Base-by-base conservation (phyloP, 2,888 invertebrate genomes). In the Spodoptera littoralis region DNA sequence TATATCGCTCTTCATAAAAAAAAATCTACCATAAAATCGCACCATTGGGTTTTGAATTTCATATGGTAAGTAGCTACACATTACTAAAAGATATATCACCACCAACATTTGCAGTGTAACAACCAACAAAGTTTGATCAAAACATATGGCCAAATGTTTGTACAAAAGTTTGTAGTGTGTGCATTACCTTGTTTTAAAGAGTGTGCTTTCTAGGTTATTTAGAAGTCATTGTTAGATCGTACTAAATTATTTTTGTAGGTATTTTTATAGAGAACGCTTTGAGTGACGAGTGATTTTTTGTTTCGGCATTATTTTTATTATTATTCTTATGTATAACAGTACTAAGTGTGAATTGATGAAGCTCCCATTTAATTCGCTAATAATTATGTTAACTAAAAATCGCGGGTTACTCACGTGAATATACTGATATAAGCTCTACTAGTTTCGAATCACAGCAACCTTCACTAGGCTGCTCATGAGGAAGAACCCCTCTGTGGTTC, bases 181-280 rank as follows among this genome's bases (percentile, higher is more conserved):
- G 79, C 80, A 53, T 60, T 54, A 0, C 55, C 54, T 67, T 67
- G 3, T 36, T 70, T 61, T 51, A 27, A 45, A 48, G 61, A 54
- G 64, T 70, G 63, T 67, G 64, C 64, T 36, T 78, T 70, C 50
- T 70, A 81, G 77, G 78, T 80, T 66, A 63, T 65, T 73, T 71
- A 76, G 84, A 80, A 82, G 77, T 76, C 85, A 80, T 81, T 84
- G 77, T 82, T 87, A 84, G 81, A 65, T 50, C 36, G 36, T 36
- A 36, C 73, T 77, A 53, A 53, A 62, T 76, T 77, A 75, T 46
- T 78, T 78, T 81, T 55, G 78, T 83, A 79, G 73, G 82, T 82
- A 47, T 46, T 54, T 49, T 49, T 47, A 72, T 88, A 84, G 81
- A 84, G 76, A 56, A 64, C 11, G 60, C 73, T 79, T 81, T 70